Percentiles rank a stretch among this genome's conserved stretches.
These are phyloP conservation scores for Coilia nasus DNA, from an alignment of 2,797 vertebrate species.

Conservation along the genomic window DNA sequence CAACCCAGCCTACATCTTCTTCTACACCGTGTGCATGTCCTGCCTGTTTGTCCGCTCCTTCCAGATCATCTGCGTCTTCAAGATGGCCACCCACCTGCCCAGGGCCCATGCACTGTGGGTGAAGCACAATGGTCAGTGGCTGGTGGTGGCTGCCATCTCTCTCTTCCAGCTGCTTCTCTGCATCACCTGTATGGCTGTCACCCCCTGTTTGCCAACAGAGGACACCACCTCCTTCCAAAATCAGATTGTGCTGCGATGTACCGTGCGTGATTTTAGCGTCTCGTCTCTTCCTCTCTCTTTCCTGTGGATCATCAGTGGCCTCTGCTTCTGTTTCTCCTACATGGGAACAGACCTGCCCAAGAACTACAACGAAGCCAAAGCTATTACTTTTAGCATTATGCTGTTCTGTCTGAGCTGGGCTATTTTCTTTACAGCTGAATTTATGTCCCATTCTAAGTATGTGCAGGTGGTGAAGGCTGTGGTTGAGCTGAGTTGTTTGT, in stretches of 20 bases:
- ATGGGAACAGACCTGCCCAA: slow-evolving; percentile 86
- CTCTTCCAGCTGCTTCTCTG: slow-evolving; percentile 64
- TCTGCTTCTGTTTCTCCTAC: slow-evolving; percentile 82
- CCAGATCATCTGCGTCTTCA: slow-evolving; percentile 85
- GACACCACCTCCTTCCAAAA: slow-evolving; percentile 58
- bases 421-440: slow-evolving; percentile 60
- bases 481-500: slow-evolving; percentile 67
- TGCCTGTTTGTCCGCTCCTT: slow-evolving; percentile 81
- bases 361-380: slow-evolving; percentile 87
- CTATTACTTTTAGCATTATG: slow-evolving; percentile 83
- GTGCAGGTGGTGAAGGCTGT: slow-evolving; percentile 55
- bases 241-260: slow-evolving; percentile 74
- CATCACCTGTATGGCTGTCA: slow-evolving; percentile 43
- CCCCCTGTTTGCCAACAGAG: slow-evolving; percentile 50
- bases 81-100: slow-evolving; percentile 76
- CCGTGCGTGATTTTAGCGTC: background rate
- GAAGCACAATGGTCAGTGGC: slow-evolving; percentile 71
- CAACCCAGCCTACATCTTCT: slow-evolving; percentile 65
- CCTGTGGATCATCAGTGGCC: slow-evolving; percentile 47
- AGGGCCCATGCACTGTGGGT: slow-evolving; percentile 72
- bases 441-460: slow-evolving; percentile 64
- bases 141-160: slow-evolving; percentile 67
- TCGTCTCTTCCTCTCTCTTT: slow-evolving; percentile 28
- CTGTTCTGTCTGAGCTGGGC: slow-evolving; percentile 78
- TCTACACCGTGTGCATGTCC: slow-evolving; percentile 76